Base-by-base conservation (phyloP, 2,797 vertebrate species). In the Pachyuromys duprasi region DNA sequence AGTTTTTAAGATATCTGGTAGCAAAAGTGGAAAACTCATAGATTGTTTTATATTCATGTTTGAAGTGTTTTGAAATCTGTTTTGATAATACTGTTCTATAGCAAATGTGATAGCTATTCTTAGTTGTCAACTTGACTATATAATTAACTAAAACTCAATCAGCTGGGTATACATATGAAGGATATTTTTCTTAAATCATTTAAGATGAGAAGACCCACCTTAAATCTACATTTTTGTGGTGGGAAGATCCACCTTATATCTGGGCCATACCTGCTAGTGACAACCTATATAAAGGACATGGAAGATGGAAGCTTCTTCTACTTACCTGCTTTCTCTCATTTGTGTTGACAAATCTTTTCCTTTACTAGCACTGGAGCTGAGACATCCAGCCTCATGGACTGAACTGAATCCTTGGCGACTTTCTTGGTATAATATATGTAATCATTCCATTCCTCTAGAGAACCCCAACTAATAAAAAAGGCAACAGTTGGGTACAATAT, bases 11-110 rank as follows among this genome's bases (percentile, higher is more conserved):
- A 22, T 8, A 74, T 33, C 39, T 63, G 4, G n/a, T 15, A 81
- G 1, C 72, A 80, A 91, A 90, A 95, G 76, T 49, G 1, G 0
- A 95, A 95, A 91, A 80, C 6, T 45, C 24, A 62, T 8, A 83
- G 33, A 89, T 95, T 75, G 86, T 39, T 49, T 49, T 92, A 0
- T 57, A 67, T 53, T 49, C 33, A 3, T 76, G 15, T 5, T 53
- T 31, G 49, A 95, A 87, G 28, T n/a, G 88, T 90, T 92, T 78
- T 81, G 14, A 95, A 87, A 70, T 0, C 2, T 78, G 9, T 57
- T 89, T 97, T 96, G 72, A 60, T 97, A 79, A 69, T 62, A 39
- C 6, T 33, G 2, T 63, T 53, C 86, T 76, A 24, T 14, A 49
- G 31, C 14, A 67, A 63, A 45, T 63, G 36, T 45, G 28, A 63